Conservation (phyloP, 2,113 vertebrate genomes). For the Apeltes quadracus region DNA sequence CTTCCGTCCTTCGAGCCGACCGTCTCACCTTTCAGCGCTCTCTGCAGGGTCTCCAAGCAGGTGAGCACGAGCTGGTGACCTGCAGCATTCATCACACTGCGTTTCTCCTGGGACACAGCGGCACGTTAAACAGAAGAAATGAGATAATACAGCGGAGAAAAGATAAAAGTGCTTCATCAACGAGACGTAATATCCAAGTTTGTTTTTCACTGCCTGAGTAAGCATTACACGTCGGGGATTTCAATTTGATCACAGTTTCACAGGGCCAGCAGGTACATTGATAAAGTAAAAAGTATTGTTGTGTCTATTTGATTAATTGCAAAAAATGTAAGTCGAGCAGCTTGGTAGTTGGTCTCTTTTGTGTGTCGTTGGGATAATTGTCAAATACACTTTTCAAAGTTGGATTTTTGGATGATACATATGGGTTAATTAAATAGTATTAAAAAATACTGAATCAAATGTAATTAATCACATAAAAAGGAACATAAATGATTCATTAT, state of each 20-base stretch:
- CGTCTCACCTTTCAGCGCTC: constrained; percentile 91
- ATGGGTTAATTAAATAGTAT: neutral
- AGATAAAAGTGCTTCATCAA: constrained; percentile 28
- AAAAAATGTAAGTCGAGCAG: neutral
- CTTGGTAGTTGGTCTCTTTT: neutral
- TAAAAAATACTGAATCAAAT: neutral
- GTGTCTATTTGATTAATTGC: constrained; percentile 15
- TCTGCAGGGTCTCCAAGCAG: constrained; percentile 95
- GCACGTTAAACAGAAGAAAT: constrained; percentile 18
- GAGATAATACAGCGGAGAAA: neutral
- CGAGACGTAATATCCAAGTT: constrained; percentile 16
- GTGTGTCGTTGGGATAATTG: neutral
- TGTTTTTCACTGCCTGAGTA: constrained; percentile 4
- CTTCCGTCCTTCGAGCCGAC: constrained; percentile 6
- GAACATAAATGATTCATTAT: neutral
- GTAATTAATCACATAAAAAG: neutral
- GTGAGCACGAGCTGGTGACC: constrained; percentile 93
- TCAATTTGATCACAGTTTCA: constrained; percentile 32
- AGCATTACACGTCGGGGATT: constrained; percentile 13
- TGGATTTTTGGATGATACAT: neutral
- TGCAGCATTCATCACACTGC: constrained; percentile 88
- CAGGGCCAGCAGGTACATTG: neutral
- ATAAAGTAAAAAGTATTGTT: neutral
- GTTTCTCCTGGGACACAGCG: constrained; percentile 87
- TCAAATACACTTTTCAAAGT: neutral